Base-by-base conservation (phyloP, 2,888 invertebrate genomes). In the Pimpla rufipes region DNA sequence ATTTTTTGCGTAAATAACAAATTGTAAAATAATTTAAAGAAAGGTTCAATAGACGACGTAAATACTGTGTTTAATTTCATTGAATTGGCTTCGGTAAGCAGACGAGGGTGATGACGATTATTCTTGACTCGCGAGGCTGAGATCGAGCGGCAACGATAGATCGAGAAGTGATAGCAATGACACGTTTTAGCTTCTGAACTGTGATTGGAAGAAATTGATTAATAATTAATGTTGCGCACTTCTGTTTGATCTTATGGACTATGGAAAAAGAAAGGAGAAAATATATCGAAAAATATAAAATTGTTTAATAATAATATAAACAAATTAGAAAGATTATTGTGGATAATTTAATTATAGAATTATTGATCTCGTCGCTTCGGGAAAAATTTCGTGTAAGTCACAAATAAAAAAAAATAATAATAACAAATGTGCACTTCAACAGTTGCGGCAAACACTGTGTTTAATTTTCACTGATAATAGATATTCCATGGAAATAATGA, bases 31-130 rank as follows among this genome's bases (percentile, higher is more conserved):
- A n/a, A n/a, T n/a, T n/a, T n/a, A n/a, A n/a, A n/a, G n/a, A n/a
- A n/a, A n/a, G n/a, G n/a, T n/a, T n/a, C n/a, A n/a, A n/a, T n/a
- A n/a, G n/a, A n/a, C n/a, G n/a, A n/a, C n/a, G n/a, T n/a, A n/a
- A n/a, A n/a, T n/a, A n/a, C n/a, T n/a, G n/a, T n/a, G n/a, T n/a
- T n/a, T n/a, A n/a, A n/a, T n/a, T n/a, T n/a, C n/a, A n/a, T n/a
- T n/a, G n/a, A n/a, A n/a, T n/a, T n/a, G n/a, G n/a, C n/a, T n/a
- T n/a, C n/a, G n/a, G n/a, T 29, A 29, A 57, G 57, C 13, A 16
- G n/a, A n/a, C 13, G 37, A 13, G 23, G 40, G 55, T 13, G 40
- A 70, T 40, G 42, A 21, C 23, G 37, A 42, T 71, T 42, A 57
- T 7, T 21, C 40, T 55, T 55, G 29, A 29, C 29, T 29, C 29